Evolutionary conservation across 2,888 invertebrate species (phyloP), one percentile per base, ranked within the genome.

Genomic region (Trachelus tabidus): DNA sequence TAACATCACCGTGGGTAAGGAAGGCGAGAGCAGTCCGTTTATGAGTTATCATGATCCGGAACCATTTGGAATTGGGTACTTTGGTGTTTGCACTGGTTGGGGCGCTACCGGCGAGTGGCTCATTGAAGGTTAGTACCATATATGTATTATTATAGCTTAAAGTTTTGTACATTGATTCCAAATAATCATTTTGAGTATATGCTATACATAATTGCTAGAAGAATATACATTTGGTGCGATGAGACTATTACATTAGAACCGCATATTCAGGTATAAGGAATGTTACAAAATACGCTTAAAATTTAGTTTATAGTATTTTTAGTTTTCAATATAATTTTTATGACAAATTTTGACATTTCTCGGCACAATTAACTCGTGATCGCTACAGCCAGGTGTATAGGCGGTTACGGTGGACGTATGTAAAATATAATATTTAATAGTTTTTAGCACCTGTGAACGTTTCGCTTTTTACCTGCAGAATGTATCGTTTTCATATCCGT

Each of bases 81-180:
- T 96, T 73, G 97, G 97, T 73, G 94, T 97, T 40, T 96, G 96
- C 92, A 97, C 97, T 73, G 97, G 97, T 75, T 97, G 97, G 96
- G 97, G 97, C 31, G 96, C 97, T 15, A 93, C 92, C 77, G 97
- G 97, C 68, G 93, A 95, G 71, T 97, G 97, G 97, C 93, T 95
- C 82, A 94, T 97, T 85, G 96, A 96, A 93, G 95, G 96, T 96
- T 93, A 86, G 87, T 86, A 35, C 71, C 76, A 31, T 6, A 56
- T 23, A 34, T 6, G 23, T 56, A 56, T 78, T 77, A 75, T 79
- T 74, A 71, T 30, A 71, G 56, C 23, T 23, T 56, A 6, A 15
- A 40, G 15, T 15, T 15, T 40, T 15, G 15, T 6, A 40, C 2
- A 23, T 56, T 56, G 56, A 23, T 23, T 56, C 9, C 23, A 56